These are phyloP conservation scores for Serilophus lunatus DNA, from an alignment of 2,113 vertebrate species.

Conservation along the genomic window DNA sequence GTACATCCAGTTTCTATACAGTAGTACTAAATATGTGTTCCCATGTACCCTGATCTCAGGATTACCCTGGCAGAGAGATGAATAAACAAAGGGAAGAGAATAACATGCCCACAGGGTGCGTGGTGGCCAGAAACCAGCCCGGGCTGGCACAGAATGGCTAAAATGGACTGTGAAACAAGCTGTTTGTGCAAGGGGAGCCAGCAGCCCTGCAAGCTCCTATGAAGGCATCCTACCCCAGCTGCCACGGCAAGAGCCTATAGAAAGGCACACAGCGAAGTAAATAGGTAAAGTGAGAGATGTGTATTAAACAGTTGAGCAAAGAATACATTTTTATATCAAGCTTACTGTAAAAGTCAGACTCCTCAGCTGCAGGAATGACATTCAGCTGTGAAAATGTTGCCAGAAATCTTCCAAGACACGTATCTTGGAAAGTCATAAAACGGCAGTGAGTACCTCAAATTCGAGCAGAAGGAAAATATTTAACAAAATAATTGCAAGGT, in stretches of 20 bases:
- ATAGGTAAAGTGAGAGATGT: accelerated
- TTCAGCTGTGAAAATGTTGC: neutral
- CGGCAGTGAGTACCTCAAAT: neutral
- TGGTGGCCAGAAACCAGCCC: neutral
- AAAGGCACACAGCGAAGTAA: neutral
- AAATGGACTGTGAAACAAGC: neutral
- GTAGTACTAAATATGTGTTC: neutral
- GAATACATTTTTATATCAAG: neutral
- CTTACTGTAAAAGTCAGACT: neutral
- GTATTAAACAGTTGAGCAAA: accelerated
- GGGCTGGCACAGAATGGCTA: neutral
- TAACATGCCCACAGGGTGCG: neutral
- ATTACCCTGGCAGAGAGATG: neutral
- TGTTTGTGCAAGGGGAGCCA: neutral
- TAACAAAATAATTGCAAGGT: neutral
- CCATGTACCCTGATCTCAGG: neutral
- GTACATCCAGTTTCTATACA: neutral
- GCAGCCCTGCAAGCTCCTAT: neutral
- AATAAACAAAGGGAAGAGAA: neutral
- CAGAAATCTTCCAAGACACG: neutral
- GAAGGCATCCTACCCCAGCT: neutral
- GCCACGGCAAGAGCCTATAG: accelerated
- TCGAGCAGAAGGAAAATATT: neutral
- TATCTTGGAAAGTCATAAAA: neutral
- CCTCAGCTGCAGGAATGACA: neutral